phyloP scores from a whole-genome alignment of 2,888 invertebrate genomes.

The Ennomos fuscantarius region DNA sequence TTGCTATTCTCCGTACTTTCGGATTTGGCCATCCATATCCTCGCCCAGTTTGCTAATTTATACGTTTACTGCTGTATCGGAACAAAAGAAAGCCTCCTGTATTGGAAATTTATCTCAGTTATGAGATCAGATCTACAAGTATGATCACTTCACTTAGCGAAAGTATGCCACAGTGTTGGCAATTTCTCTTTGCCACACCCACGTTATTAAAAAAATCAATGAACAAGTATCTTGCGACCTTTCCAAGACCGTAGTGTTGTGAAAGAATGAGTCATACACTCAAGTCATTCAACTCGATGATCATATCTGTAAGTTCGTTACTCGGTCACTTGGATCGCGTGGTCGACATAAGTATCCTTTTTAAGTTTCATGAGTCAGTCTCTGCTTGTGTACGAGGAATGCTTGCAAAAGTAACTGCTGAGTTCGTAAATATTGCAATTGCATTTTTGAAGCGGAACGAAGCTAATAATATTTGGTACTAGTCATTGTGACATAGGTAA shows the following conservation, averaged over 20 bases:
- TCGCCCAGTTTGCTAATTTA: too few species aligned
- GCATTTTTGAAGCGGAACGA: conserved; percentile 14
- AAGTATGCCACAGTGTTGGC: conserved; percentile 28
- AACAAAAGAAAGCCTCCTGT: not conserved
- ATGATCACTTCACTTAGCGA: conserved; percentile 24
- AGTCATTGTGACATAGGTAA: not conserved
- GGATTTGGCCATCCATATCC: too few species aligned
- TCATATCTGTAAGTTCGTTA: conserved; percentile 51
- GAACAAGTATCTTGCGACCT: conserved; percentile 64
- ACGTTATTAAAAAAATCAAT: conserved; percentile 51
- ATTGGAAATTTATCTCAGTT: not conserved
- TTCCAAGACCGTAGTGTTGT: conserved; percentile 69
- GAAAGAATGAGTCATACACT: conserved; percentile 66
- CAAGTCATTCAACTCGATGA: conserved; percentile 72
- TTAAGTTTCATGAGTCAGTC: conserved; percentile 68
- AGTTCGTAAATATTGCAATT: conserved; percentile 45
- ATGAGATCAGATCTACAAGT: conserved; percentile 6
- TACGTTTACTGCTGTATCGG: too few species aligned
- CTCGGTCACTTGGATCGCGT: conserved; percentile 69
- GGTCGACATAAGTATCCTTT: conserved; percentile 63
- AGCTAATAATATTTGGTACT: not conserved
- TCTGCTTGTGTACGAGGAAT: conserved; percentile 44
- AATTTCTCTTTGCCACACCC: conserved; percentile 31
- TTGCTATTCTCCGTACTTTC: too few species aligned
- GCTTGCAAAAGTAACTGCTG: conserved; percentile 51